These are phyloP conservation scores for Semaprochilodus insignis DNA, from an alignment of 2,797 vertebrate genomes.

Conservation along the genomic window DNA sequence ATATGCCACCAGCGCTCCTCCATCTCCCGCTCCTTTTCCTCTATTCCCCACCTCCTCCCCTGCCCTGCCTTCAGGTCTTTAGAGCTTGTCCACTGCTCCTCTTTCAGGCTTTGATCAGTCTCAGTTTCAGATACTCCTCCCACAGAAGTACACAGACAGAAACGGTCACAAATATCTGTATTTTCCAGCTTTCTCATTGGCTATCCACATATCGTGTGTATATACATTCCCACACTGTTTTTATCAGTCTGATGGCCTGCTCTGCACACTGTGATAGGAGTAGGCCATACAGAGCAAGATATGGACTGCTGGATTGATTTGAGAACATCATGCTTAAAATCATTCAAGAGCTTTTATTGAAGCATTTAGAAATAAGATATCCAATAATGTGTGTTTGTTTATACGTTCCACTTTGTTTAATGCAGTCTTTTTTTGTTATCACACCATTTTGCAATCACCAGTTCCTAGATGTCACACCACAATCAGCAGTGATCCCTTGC, in stretches of 20 bases:
- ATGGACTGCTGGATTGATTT: not conserved
- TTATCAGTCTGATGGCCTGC: no score
- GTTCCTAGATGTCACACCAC: no score
- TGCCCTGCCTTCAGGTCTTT: not conserved
- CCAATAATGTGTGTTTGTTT: no score
- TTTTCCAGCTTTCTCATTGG: not conserved
- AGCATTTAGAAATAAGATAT: no score
- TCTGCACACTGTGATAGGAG: no score
- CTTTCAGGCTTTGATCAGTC: not conserved
- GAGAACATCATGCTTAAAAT: no score
- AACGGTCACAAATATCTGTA: not conserved
- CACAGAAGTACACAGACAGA: not conserved
- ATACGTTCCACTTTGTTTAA: no score
- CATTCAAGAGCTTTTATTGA: no score
- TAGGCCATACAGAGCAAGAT: no score
- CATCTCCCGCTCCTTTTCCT: constrained; percentile 22
- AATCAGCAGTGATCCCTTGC: no score
- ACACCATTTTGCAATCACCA: not conserved
- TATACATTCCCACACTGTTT: not conserved
- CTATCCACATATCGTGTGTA: not conserved
- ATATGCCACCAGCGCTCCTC: constrained; percentile 43
- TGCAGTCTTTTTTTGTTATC: not conserved
- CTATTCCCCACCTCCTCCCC: constrained; percentile 10
- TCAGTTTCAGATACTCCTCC: not conserved
- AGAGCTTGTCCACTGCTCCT: constrained; percentile 5